A percentile compares a stretch with the other conserved stretches of the same genome.
Evolutionary conservation across 2,113 vertebrate genomes (phyloP).

Genomic region (Myiozetetes cayanensis): DNA sequence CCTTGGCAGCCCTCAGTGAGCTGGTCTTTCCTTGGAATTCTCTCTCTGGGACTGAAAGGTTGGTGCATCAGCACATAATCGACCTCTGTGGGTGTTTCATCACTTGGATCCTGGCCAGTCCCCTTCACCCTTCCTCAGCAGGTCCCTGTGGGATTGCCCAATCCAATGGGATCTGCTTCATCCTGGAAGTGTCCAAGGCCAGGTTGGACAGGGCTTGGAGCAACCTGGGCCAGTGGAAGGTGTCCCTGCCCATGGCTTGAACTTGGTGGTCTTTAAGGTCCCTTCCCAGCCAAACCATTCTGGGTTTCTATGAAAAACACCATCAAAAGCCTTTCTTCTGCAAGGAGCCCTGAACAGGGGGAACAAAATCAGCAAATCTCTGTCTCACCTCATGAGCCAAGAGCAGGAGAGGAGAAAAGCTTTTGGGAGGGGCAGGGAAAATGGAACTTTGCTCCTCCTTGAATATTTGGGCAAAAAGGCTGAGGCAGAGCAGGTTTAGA

Average conservation of each 20-base stretch:
- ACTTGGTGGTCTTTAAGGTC: background rate
- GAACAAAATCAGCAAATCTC: background rate
- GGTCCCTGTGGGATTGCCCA: background rate
- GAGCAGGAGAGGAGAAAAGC: background rate
- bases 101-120: background rate
- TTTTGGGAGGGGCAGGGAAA: background rate
- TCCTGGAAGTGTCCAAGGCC: background rate
- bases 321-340: background rate
- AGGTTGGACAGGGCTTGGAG: background rate
- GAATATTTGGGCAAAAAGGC: background rate
- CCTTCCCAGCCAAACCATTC: background rate
- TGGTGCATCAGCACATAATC: background rate
- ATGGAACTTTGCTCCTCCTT: background rate
- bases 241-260: background rate
- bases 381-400: background rate
- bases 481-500: background rate
- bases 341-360: background rate
- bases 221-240: accelerated
- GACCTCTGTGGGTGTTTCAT: background rate
- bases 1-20: background rate
- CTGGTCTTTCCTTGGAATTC: background rate
- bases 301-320: background rate
- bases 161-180: background rate
- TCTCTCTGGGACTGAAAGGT: background rate
- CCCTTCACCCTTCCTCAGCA: background rate